Evolutionary conservation across 2,113 vertebrate species (phyloP), one percentile per base, ranked within the genome.

Genomic region (Hucho hucho): DNA sequence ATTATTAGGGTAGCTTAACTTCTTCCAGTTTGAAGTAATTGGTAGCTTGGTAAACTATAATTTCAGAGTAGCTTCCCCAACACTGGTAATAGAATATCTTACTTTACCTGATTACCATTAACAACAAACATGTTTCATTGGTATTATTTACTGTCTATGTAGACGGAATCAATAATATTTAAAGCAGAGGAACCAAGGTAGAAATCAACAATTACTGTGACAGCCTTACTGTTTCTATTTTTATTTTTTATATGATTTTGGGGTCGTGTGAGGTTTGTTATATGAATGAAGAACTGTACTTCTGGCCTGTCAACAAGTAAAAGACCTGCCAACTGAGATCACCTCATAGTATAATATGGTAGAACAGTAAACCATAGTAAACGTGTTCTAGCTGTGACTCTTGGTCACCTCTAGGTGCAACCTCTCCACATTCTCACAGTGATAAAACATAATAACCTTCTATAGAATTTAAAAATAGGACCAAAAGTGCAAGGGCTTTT

Each of bases 401-500:
- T 13, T 65, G 24, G 64, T 46, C 20, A 43, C 66, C 29, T 22
- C 20, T 66, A 74, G 75, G 43, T 28, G 74, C 29, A 61, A 77
- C 28, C 6, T 70, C 65, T 82, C 73, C 83, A 85, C 84, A 88
- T 88, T 83, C 81, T 87, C 74, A 87, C 87, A 78, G 84, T 82
- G 83, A 75, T 76, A 69, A 64, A 79, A 86, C 74, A 87, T 64
- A 83, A 76, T 76, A 63, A 63, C 65, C 26, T 81, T 85, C 84
- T 81, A 4, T n/a, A 86, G 24, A 82, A 83, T 77, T 43, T 9
- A 37, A 9, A 11, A 25, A 13, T 83, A 87, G 89, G 72, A 85
- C 81, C 85, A 85, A 89, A 90, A 90, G 90, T 90, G 88, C 87
- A 78, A 83, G 81, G 79, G 86, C 74, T 83, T 77, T 75, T 89